These are phyloP conservation scores for Platichthys flesus DNA, from an alignment of 2,113 vertebrate genomes.

Conservation along the genomic window DNA sequence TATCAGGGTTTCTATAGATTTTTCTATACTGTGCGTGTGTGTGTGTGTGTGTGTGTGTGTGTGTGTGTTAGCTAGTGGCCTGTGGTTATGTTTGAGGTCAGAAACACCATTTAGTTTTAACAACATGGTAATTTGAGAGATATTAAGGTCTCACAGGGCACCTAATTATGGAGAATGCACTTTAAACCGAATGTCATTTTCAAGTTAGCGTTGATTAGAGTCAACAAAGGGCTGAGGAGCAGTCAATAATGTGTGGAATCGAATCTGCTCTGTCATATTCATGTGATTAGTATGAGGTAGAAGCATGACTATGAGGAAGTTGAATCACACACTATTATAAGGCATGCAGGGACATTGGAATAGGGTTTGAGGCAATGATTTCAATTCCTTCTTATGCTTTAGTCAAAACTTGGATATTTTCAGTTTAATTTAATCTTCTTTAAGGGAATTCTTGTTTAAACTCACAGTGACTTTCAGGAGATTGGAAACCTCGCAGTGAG, in stretches of 20 bases:
- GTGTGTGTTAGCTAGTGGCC: neutral
- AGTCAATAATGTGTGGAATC: slow-evolving; percentile 27
- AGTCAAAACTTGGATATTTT: neutral
- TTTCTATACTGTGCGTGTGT: neutral
- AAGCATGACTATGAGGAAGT: slow-evolving; percentile 32
- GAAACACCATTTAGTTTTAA: neutral
- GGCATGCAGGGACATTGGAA: neutral
- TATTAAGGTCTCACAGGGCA: neutral
- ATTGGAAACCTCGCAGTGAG: neutral
- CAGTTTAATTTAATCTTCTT: neutral
- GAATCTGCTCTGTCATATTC: slow-evolving; percentile 7
- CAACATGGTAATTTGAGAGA: slow-evolving; percentile 2
- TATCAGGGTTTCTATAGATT: slow-evolving; percentile 11
- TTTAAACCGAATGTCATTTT: slow-evolving; percentile 21
- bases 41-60: neutral
- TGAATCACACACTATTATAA: neutral
- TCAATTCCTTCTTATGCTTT: slow-evolving; percentile 2
- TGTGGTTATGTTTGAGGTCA: neutral
- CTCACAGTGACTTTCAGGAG: slow-evolving; percentile 9
- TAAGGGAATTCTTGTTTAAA: slow-evolving; percentile 1
- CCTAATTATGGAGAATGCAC: neutral
- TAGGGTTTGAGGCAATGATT: slow-evolving; percentile 13
- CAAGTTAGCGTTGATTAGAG: slow-evolving; percentile 16
- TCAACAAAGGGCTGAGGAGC: slow-evolving; percentile 5
- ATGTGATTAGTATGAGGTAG: neutral